Evolutionary conservation across 2,113 vertebrate genomes (phyloP).

Genomic region (Monarcha castaneiventris): DNA sequence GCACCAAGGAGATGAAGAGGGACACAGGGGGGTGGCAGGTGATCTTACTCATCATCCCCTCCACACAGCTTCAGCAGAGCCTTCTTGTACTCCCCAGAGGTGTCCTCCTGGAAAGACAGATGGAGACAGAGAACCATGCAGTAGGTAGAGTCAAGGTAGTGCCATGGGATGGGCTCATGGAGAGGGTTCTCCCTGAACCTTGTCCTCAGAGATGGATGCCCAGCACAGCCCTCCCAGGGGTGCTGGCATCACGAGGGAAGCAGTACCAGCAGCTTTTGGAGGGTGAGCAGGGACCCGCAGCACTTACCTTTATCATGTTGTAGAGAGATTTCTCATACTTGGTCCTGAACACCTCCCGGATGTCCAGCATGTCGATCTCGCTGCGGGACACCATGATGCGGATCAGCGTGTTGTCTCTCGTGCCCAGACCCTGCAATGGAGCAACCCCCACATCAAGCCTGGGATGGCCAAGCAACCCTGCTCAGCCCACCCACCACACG

Average conservation of each 20-base stretch:
- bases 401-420: constrained; percentile 92
- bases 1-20: neutral
- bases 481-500: neutral
- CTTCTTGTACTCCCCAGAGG: constrained; percentile 94
- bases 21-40: neutral
- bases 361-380: constrained; percentile 94
- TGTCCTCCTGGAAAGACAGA: constrained; percentile 83
- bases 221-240: accelerated
- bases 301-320: constrained; percentile 89
- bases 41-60: constrained; percentile 94
- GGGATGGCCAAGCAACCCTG: neutral
- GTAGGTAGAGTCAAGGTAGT: neutral
- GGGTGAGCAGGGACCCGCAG: accelerated
- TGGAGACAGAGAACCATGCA: neutral
- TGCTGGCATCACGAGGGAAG: accelerated
- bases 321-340: constrained; percentile 92
- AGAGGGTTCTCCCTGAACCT: neutral
- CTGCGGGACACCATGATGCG: constrained; percentile 95
- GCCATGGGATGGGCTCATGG: neutral
- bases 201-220: neutral
- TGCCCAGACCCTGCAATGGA: constrained; percentile 85
- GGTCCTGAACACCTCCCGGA: constrained; percentile 92
- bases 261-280: neutral
- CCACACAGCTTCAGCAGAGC: constrained; percentile 91
- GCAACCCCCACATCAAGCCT: neutral